Conservation (phyloP, 2,888 invertebrate species). For the Disparrhopalites patrizii region DNA sequence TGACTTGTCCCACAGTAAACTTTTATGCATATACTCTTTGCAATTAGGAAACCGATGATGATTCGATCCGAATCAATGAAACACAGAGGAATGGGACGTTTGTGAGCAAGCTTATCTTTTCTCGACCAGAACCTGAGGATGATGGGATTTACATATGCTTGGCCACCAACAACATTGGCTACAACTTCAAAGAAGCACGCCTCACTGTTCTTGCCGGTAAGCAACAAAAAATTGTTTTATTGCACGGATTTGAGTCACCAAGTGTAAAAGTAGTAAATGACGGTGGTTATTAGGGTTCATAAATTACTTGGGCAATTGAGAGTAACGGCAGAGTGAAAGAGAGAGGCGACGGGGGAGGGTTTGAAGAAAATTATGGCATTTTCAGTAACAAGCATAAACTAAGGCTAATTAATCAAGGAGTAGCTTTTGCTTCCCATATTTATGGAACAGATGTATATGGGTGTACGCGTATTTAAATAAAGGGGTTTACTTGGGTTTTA, state of each 20-base stretch:
- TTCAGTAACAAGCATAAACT: too few species aligned
- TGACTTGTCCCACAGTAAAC: background rate
- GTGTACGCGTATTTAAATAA: too few species aligned
- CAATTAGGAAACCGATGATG: conserved; percentile 43
- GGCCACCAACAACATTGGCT: conserved; percentile 46
- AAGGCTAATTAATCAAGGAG: background rate
- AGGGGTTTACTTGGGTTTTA: too few species aligned
- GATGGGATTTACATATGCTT: conserved; percentile 46
- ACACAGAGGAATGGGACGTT: conserved; percentile 46
- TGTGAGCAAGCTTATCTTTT: conserved; percentile 45
- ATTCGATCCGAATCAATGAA: conserved; percentile 46
- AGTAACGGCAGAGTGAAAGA: too few species aligned
- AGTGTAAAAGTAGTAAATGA: too few species aligned
- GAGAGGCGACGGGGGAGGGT: too few species aligned
- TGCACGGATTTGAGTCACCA: too few species aligned
- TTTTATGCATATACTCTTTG: conserved; percentile 10
- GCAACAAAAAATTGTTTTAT: too few species aligned
- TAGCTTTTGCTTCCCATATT: conserved; percentile 4
- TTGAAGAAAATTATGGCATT: too few species aligned
- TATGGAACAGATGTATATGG: too few species aligned
- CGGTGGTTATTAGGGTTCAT: too few species aligned
- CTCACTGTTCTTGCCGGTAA: conserved; percentile 44
- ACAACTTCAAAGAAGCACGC: conserved; percentile 45
- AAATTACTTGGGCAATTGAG: too few species aligned
- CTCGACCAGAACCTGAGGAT: conserved; percentile 37